Percentiles rank a stretch among this genome's conserved stretches.
Evolutionary conservation across 2,113 vertebrate genomes (phyloP).

Genomic region (Recurvirostra avosetta): DNA sequence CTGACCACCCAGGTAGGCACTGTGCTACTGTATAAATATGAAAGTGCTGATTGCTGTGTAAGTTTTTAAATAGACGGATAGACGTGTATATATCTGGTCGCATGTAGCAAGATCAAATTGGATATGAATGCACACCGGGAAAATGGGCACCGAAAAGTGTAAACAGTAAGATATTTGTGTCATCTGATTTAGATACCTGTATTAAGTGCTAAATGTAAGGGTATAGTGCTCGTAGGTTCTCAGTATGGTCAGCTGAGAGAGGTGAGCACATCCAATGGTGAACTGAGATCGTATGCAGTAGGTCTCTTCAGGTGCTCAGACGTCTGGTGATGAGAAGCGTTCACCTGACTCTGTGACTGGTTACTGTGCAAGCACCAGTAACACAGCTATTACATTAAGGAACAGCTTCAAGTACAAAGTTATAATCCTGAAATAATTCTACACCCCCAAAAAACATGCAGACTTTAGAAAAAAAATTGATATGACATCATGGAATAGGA

Average conservation of each 20-base stretch:
- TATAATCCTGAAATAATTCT: background rate
- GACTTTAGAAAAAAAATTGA: background rate
- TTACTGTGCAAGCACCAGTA: background rate
- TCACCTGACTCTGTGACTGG: background rate
- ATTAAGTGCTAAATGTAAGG: background rate
- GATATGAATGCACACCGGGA: background rate
- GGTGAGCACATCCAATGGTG: background rate
- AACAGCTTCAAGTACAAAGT: background rate
- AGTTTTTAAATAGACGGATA: background rate
- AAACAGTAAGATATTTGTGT: background rate
- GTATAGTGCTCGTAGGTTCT: background rate
- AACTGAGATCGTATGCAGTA: background rate
- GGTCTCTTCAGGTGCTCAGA: background rate
- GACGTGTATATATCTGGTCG: background rate
- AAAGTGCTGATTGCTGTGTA: background rate
- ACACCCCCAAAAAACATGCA: background rate
- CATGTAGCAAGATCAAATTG: background rate
- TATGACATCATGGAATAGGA: background rate
- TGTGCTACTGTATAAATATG: background rate
- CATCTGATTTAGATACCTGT: background rate
- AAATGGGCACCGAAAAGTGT: background rate
- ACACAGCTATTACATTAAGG: background rate
- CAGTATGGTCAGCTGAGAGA: background rate
- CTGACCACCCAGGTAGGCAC: fast-evolving
- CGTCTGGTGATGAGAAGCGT: background rate